Evolutionary conservation across 2,113 vertebrate genomes (phyloP).

Genomic region (Papio anubis): DNA sequence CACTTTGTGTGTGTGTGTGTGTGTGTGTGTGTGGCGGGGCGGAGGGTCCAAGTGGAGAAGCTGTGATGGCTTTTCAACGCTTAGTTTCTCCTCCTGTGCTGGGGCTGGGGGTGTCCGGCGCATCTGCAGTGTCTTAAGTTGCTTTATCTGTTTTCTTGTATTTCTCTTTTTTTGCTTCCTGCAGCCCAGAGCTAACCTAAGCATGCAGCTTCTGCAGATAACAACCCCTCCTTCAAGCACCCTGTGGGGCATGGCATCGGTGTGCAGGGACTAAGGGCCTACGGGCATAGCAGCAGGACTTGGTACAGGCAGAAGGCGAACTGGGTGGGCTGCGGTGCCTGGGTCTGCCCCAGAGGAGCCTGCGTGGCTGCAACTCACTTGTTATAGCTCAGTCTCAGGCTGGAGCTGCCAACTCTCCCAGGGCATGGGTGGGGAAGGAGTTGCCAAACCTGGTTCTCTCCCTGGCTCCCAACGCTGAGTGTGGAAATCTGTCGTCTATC

Average conservation of each 20-base stretch:
- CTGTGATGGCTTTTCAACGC: neutral
- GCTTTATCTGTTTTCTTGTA: neutral
- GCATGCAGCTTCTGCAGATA: neutral
- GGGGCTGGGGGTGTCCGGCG: accelerated
- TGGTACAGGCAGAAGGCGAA: neutral
- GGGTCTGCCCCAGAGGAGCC: neutral
- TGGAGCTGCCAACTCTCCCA: neutral
- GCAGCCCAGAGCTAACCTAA: neutral
- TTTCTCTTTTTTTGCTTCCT: neutral
- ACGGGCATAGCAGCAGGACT: neutral
- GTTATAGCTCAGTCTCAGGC: neutral
- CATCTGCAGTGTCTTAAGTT: accelerated
- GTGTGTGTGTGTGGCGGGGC: neutral
- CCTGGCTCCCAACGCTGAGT: neutral
- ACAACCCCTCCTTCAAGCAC: neutral
- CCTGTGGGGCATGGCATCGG: neutral
- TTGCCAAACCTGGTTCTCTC: neutral
- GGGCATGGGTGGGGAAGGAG: neutral
- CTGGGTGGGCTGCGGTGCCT: neutral
- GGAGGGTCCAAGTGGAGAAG: neutral
- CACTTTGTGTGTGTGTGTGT: neutral
- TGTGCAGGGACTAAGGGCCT: neutral
- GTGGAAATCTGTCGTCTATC: slow-evolving; percentile 9
- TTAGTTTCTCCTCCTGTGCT: neutral
- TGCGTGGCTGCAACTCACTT: neutral